phyloP scores from a whole-genome alignment of 2,113 vertebrate genomes.

The Heterochromis multidens region DNA sequence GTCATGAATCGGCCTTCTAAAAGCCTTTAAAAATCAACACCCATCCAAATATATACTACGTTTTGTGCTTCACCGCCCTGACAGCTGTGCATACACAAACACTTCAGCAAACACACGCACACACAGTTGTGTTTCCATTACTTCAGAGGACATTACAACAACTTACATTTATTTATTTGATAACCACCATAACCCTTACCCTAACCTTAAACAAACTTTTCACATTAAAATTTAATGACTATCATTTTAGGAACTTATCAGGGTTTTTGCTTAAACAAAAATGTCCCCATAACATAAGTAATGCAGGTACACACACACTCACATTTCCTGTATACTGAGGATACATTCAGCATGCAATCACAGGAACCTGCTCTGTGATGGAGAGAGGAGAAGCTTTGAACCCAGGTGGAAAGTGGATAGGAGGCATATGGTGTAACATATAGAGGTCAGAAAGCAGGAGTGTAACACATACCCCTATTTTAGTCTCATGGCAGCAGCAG shows the following conservation, averaged over 20 bases:
- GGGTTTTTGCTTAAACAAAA: background rate
- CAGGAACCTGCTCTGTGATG: background rate
- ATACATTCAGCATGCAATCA: constrained; percentile 28
- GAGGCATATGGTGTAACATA: constrained; percentile 4
- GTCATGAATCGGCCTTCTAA: background rate
- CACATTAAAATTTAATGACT: background rate
- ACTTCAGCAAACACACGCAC: background rate
- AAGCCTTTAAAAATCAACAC: background rate
- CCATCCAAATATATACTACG: background rate
- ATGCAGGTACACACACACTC: background rate
- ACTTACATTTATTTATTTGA: background rate
- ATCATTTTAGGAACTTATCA: background rate
- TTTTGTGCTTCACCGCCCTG: background rate
- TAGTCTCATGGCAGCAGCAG: background rate
- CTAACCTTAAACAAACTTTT: background rate
- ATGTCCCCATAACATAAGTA: background rate
- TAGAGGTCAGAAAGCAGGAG: constrained; percentile 25
- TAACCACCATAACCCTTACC: background rate
- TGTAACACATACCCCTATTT: constrained; percentile 15
- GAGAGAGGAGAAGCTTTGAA: constrained; percentile 8
- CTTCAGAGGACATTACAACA: background rate
- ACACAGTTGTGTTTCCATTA: background rate
- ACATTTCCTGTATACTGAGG: constrained; percentile 1
- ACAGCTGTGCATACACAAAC: background rate
- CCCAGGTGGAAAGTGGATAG: constrained; percentile 8